Conservation (phyloP, 2,113 vertebrate genomes). For the Chaetura pelagica region DNA sequence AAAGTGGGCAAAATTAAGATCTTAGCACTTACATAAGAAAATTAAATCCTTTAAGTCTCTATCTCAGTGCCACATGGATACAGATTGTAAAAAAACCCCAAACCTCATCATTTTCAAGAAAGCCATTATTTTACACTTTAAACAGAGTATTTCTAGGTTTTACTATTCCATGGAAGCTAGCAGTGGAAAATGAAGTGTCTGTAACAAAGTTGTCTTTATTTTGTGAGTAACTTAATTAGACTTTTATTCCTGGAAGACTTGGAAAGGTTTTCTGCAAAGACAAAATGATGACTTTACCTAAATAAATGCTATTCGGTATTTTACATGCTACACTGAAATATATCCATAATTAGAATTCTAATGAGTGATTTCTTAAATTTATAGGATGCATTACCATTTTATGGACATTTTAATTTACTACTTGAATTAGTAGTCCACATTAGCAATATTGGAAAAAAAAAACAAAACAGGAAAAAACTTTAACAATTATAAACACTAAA, state of each 20-base stretch:
- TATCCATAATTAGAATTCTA: slow-evolving; percentile 78
- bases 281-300: slow-evolving; percentile 29
- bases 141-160: neutral
- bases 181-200: neutral
- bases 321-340: slow-evolving; percentile 70
- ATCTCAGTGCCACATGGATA: neutral
- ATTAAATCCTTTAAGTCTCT: neutral
- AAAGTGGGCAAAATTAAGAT: neutral
- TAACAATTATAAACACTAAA: slow-evolving; percentile 70
- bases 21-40: neutral
- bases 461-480: slow-evolving; percentile 40
- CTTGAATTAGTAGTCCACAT: slow-evolving; percentile 73
- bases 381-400: slow-evolving; percentile 69
- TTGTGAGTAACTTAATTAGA: slow-evolving; percentile 13
- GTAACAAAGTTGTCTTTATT: neutral
- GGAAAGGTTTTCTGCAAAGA: slow-evolving; percentile 16
- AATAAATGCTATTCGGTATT: slow-evolving; percentile 45
- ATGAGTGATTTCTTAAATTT: slow-evolving; percentile 73
- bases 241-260: slow-evolving; percentile 23
- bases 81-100: neutral
- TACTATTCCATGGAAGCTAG: neutral
- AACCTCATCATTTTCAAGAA: neutral
- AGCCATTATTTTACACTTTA: neutral
- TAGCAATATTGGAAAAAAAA: slow-evolving; percentile 70
- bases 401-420: slow-evolving; percentile 78